phyloP scores from a whole-genome alignment of 2,888 invertebrate genomes.

The Sphecodes monilicornis region DNA sequence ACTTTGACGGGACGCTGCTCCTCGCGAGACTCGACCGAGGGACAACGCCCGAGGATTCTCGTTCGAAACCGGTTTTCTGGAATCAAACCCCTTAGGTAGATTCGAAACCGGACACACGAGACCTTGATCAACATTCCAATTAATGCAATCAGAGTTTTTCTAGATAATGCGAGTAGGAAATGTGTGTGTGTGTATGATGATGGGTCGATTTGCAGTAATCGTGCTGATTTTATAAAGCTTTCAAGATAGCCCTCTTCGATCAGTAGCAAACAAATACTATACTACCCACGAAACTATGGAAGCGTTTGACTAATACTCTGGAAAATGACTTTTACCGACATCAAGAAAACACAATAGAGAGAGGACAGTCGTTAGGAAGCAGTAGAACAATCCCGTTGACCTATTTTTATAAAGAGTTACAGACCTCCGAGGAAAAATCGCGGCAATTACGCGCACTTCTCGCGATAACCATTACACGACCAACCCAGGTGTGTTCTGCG shows the following conservation, averaged over 20 bases:
- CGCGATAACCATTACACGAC: slow-evolving; percentile 28
- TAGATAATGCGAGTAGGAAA: not conserved
- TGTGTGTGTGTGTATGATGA: not conserved
- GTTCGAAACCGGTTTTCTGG: not conserved
- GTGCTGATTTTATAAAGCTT: too few species aligned
- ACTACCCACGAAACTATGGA: not conserved
- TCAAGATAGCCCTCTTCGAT: too few species aligned
- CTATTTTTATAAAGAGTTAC: not conserved
- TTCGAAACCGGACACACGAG: not conserved
- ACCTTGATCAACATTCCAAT: not conserved
- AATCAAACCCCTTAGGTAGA: too few species aligned
- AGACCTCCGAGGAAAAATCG: slow-evolving; percentile 24
- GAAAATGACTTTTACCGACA: not conserved
- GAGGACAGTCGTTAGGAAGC: not conserved
- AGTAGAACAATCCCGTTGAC: not conserved
- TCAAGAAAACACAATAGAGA: not conserved
- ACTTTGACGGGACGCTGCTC: not conserved
- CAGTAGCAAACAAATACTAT: too few species aligned
- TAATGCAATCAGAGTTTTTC: not conserved
- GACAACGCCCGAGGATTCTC: not conserved
- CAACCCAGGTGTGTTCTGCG: slow-evolving; percentile 11
- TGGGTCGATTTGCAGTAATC: not conserved
- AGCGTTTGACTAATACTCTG: not conserved
- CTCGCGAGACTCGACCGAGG: not conserved
- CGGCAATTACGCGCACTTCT: slow-evolving; percentile 49